A percentile compares a stretch with the other conserved stretches of the same genome.
phyloP scores from a whole-genome alignment of 1,140 invertebrate species.

The Trichomalopsis sarcophagae region DNA sequence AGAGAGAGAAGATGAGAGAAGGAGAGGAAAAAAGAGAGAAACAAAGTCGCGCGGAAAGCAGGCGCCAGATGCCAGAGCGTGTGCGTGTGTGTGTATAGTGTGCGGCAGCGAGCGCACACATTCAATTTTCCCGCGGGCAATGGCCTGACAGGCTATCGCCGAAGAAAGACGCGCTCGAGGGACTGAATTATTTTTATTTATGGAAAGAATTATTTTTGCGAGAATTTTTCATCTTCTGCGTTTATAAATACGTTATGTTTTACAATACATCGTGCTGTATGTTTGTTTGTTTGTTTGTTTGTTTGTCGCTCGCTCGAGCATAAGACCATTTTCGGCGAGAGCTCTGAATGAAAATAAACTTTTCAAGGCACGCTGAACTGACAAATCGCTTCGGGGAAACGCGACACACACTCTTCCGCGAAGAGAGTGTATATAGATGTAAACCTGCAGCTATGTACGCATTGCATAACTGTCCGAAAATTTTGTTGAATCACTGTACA shows the following conservation, averaged over 20 bases:
- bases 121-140: slow-evolving; percentile 38
- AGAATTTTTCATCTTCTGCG: no score
- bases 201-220: no score
- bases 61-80: slow-evolving; percentile 34
- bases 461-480: not conserved
- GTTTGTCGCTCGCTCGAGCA: no score
- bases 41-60: slow-evolving; percentile 22
- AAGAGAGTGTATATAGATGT: no score
- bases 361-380: not conserved
- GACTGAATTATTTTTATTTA: no score
- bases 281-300: no score
- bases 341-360: not conserved
- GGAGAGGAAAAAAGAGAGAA: not conserved
- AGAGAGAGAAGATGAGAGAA: not conserved
- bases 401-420: no score
- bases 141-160: slow-evolving; percentile 30
- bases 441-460: not conserved
- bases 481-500: not conserved
- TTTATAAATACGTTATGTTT: no score
- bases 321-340: not conserved
- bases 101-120: slow-evolving; percentile 16
- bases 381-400: not conserved
- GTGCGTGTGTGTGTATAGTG: no score
- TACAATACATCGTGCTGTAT: no score
- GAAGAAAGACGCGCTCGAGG: not conserved